Base-by-base conservation (phyloP, 2,113 vertebrate species). In the Coreoperca whiteheadi region DNA sequence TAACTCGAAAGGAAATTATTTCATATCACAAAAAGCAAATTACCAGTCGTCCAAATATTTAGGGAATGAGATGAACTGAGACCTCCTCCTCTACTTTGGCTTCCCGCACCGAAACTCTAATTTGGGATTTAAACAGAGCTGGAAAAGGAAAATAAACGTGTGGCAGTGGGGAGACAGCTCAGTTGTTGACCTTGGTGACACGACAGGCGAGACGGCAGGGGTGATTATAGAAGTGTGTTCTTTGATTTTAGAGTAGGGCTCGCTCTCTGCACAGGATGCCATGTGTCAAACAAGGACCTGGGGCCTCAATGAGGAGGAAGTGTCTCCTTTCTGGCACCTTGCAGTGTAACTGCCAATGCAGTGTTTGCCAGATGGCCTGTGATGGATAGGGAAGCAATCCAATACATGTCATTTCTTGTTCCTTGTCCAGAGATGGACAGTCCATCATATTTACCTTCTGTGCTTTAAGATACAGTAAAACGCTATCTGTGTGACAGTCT, bases 41-140 rank as follows among this genome's bases (percentile, higher is more conserved):
- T 94, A 92, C 86, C 88, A 92, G 88, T 81, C 85, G 15, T 91
- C 79, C 83, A 94, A 91, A 94, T 95, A 93, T 95, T 95, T 94
- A 88, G 83, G 84, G 81, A 89, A 79, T 70, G 88, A 78, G 89
- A 85, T 74, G 70, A 88, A 82, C 86, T 61, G 64, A 71, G 70
- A 63, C 41, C 11, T 41, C 37, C 61, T 81, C 64, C 75, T 77
- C 66, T 46, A 11, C 2, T 1, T 2, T 73, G 70, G 79, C 50
- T 88, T 93, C 88, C 91, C 87, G 59, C 39, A 60, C 76, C 84
- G 90, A 88, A 91, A 90, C 66, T 77, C 81, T 81, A 89, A 91
- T 92, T 90, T 86, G 74, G 87, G 85, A 79, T 88, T 89, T 81
- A 83, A 86, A 84, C 72, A 76, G 92, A 89, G 81, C 84, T 66